phyloP scores from a whole-genome alignment of 1,140 invertebrate species.

The Apis laboriosa region DNA sequence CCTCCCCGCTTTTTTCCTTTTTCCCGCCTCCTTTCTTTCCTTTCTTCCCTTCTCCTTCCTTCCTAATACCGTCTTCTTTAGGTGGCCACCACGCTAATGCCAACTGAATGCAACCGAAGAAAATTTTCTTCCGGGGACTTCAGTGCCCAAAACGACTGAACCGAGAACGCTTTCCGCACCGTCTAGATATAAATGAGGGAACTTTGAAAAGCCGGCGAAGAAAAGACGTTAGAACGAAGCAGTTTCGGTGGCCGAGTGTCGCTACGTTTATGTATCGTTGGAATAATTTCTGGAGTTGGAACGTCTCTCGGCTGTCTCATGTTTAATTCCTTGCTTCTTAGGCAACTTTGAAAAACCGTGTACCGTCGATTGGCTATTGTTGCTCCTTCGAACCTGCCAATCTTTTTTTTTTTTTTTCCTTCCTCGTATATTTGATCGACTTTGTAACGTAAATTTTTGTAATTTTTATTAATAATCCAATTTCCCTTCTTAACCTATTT shows the following conservation, averaged over 20 bases:
- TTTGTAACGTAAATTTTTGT: no score
- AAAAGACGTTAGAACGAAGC: constrained; percentile 53
- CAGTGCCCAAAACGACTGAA: constrained; percentile 57
- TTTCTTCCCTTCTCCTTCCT: constrained; percentile 59
- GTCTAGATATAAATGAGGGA: constrained; percentile 66
- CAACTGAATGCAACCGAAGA: constrained; percentile 54
- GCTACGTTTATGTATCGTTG: constrained; percentile 19
- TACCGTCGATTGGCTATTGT: constrained; percentile 15
- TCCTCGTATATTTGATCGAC: no score
- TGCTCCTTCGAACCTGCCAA: neutral
- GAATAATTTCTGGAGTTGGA: constrained; percentile 49
- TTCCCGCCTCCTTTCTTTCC: constrained; percentile 66
- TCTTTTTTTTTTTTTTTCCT: no score
- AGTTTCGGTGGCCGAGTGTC: constrained; percentile 24
- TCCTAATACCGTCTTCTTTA: constrained; percentile 58
- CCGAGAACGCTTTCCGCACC: constrained; percentile 53
- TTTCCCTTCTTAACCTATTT: no score
- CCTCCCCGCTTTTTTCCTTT: constrained; percentile 20
- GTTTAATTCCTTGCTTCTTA: constrained; percentile 40
- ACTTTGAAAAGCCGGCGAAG: constrained; percentile 54
- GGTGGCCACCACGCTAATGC: constrained; percentile 51
- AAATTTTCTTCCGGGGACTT: constrained; percentile 39
- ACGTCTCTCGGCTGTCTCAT: constrained; percentile 39
- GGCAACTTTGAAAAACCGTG: neutral
- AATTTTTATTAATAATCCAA: no score